phyloP scores from a whole-genome alignment of 2,797 vertebrate species.

The Myripristis murdjan region DNA sequence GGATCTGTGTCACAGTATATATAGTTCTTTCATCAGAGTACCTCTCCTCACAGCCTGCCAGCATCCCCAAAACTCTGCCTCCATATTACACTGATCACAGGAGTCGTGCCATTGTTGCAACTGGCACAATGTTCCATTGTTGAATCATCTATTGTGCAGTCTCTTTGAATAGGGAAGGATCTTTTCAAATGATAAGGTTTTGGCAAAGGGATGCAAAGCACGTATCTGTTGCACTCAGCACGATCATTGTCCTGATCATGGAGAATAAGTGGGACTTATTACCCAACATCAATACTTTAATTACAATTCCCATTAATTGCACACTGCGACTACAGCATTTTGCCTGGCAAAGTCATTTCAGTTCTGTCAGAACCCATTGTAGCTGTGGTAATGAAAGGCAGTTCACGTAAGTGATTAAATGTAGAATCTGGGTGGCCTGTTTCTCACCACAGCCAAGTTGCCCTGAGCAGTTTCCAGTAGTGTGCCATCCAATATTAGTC shows the following conservation, averaged over 20 bases:
- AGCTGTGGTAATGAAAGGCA: slow-evolving; percentile 63
- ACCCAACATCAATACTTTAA: slow-evolving; percentile 73
- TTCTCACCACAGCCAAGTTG: slow-evolving; percentile 53
- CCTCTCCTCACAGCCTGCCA: slow-evolving; percentile 18
- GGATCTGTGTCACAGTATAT: background rate
- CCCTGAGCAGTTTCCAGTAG: slow-evolving; percentile 43
- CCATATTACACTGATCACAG: slow-evolving; percentile 39
- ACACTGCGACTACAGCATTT: slow-evolving; percentile 43
- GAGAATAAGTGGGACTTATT: slow-evolving; percentile 68
- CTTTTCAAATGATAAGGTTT: slow-evolving; percentile 46
- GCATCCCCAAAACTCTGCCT: slow-evolving; percentile 29
- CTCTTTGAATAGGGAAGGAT: slow-evolving; percentile 36
- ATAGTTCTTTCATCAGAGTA: background rate
- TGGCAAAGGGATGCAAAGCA: slow-evolving; percentile 43
- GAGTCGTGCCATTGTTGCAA: slow-evolving; percentile 52
- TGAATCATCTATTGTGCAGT: slow-evolving; percentile 37
- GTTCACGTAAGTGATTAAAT: slow-evolving; percentile 62
- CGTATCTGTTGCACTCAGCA: slow-evolving; percentile 46
- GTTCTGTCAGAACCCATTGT: slow-evolving; percentile 64
- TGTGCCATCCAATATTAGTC: slow-evolving; percentile 48
- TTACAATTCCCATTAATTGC: slow-evolving; percentile 75
- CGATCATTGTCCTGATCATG: slow-evolving; percentile 59
- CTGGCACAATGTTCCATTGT: slow-evolving; percentile 71
- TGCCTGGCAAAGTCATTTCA: slow-evolving; percentile 59
- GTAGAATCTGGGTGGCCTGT: slow-evolving; percentile 61